Percentiles rank a stretch among this genome's conserved stretches.
Conservation (phyloP, 2,888 invertebrate genomes). For the Adelphocoris suturalis region DNA sequence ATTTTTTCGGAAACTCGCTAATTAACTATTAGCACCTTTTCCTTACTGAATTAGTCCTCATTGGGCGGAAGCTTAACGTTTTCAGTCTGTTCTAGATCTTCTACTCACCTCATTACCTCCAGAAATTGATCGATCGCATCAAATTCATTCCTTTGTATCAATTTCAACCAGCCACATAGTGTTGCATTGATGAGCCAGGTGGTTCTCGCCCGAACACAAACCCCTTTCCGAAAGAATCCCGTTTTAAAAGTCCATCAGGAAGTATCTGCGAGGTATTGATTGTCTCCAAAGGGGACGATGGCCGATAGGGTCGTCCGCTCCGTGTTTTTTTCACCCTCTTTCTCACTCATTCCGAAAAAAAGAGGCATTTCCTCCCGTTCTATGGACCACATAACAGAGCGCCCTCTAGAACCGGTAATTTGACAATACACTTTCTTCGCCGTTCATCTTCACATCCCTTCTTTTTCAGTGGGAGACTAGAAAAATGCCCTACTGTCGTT, state of each 20-base stretch:
- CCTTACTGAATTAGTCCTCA: too few relatives aligned
- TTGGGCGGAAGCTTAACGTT: too few relatives aligned
- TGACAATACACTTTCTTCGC: conserved; percentile 59
- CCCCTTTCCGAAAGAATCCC: background rate
- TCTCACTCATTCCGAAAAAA: background rate
- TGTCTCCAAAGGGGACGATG: conserved; percentile 59
- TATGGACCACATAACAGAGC: conserved; percentile 28
- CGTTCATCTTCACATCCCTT: conserved; percentile 24
- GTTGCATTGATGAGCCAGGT: too few relatives aligned
- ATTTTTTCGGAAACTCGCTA: too few relatives aligned
- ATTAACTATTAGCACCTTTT: too few relatives aligned
- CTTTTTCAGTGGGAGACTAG: background rate
- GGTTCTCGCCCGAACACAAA: background rate
- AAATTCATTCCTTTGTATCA: too few relatives aligned
- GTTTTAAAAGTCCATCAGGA: conserved; percentile 48
- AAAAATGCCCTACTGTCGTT: conserved; percentile 9
- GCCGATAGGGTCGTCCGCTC: conserved; percentile 44
- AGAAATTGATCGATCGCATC: too few relatives aligned
- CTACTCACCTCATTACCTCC: too few relatives aligned
- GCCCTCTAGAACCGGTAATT: conserved; percentile 58
- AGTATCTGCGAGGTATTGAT: conserved; percentile 66
- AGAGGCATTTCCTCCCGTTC: background rate
- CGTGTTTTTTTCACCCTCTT: background rate
- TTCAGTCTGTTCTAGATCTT: too few relatives aligned
- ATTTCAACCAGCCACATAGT: too few relatives aligned